Evolutionary conservation across 2,113 vertebrate genomes (phyloP).

Genomic region (Gracilinanus agilis): DNA sequence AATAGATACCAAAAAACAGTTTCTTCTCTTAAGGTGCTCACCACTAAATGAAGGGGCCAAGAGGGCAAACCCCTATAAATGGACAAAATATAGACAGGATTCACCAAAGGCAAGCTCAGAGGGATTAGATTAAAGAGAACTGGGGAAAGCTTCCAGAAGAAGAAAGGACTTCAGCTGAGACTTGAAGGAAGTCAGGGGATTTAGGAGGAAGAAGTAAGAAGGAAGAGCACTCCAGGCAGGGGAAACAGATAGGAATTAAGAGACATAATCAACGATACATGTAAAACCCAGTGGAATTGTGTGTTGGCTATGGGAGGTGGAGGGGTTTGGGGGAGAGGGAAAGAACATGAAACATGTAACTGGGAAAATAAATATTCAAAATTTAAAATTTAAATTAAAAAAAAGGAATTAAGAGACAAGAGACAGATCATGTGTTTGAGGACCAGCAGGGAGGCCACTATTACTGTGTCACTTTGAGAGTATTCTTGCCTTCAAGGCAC

Average conservation of each 20-base stretch:
- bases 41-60: background rate
- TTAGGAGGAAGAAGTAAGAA: background rate
- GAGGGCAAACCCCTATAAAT: background rate
- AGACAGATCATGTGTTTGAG: background rate
- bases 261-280: too few relatives aligned
- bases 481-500: background rate
- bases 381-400: too few relatives aligned
- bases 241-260: background rate
- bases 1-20: background rate
- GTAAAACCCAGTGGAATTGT: too few relatives aligned
- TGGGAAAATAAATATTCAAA: too few relatives aligned
- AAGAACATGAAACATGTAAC: too few relatives aligned
- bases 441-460: background rate
- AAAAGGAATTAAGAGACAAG: too few relatives aligned
- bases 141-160: background rate
- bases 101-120: background rate
- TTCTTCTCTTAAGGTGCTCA: background rate
- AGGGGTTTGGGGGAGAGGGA: too few relatives aligned
- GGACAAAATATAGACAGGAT: background rate
- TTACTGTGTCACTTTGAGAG: background rate
- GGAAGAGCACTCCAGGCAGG: background rate
- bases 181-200: background rate
- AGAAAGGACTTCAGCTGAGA: background rate
- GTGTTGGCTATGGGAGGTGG: too few relatives aligned
- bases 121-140: background rate